Evolutionary conservation across 2,888 invertebrate species (phyloP).

Genomic region (Boloria selene): DNA sequence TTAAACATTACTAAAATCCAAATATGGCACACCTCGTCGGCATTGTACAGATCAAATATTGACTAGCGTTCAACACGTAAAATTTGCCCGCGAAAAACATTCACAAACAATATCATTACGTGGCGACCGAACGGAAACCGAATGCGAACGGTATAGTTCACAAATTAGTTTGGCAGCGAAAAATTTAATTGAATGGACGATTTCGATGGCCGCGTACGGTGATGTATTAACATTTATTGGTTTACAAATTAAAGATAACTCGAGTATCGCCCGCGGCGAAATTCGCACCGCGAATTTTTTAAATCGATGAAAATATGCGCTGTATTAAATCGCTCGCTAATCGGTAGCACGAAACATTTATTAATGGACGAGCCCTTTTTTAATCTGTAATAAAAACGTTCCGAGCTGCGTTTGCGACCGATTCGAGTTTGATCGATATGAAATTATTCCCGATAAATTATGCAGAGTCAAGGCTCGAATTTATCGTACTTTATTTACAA

Average conservation of each 20-base stretch:
- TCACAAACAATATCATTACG: conserved; percentile 73
- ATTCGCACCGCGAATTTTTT: conserved; percentile 59
- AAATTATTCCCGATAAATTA: conserved; percentile 55
- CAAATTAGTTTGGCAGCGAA: conserved; percentile 74
- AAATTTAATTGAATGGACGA: conserved; percentile 71
- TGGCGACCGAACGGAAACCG: conserved; percentile 57
- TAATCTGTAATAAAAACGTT: conserved; percentile 47
- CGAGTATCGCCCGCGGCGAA: conserved; percentile 49
- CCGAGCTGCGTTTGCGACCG: conserved; percentile 45
- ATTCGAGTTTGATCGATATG: conserved; percentile 47
- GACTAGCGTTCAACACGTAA: conserved; percentile 73
- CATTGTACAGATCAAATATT: conserved; percentile 69
- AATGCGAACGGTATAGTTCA: conserved; percentile 67
- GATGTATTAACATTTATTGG: conserved; percentile 81
- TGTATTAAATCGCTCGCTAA: conserved; percentile 54
- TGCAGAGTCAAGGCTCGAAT: conserved; percentile 52
- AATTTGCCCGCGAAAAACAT: conserved; percentile 73
- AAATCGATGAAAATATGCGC: conserved; percentile 54
- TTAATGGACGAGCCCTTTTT: conserved; percentile 49
- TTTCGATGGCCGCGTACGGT: conserved; percentile 52
- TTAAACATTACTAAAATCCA: conserved; percentile 55
- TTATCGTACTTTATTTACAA: conserved; percentile 52
- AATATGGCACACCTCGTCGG: conserved; percentile 54
- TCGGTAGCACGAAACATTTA: conserved; percentile 54
- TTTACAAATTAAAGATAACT: conserved; percentile 79